Evolutionary conservation across 2,797 vertebrate species (phyloP), one percentile per base, ranked within the genome.

Genomic region (Acanthurus leucopareius): DNA sequence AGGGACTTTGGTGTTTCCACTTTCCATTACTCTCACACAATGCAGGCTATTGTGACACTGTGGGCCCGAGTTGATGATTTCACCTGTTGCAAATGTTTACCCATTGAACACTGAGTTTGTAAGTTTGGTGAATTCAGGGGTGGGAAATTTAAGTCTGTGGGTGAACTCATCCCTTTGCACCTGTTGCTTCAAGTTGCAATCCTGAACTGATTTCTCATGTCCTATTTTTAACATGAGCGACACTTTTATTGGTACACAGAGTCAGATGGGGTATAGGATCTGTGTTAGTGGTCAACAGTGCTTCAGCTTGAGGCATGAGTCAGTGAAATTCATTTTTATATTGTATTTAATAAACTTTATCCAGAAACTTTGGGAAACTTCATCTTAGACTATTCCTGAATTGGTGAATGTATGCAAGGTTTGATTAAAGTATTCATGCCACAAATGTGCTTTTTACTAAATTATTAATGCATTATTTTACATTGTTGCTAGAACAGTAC

Each of bases 221-320:
- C 40, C 88, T 93, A 92, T 93, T 91, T 93, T 90, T 91, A 92
- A 86, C 49, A 0, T 15, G 65, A 89, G 79, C 14, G 6, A 80
- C 75, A 83, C 51, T 83, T 90, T 89, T 82, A 92, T 85, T 82
- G 53, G 67, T 48, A 32, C 13, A 7, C 11, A 10, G 54, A 73
- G 69, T 84, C 69, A 52, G 64, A 61, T 54, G 51, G 32, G 14
- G 9, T 57, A 47, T 28, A 53, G 49, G 44, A 22, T 60, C n/a
- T 8, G n/a, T 40, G 15, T 58, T 32, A 38, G 45, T 5, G 32
- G 47, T 72, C 56, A 72, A 57, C 52, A 75, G 42, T 42, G 42
- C 32, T 35, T 35, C 32, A 79, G 32, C 44, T 56, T 3, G 7
- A 32, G 38, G 59, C 5, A 5, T 25, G 71, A 49, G 22, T 69